These are phyloP conservation scores for Scaptodrosophila lebanonensis DNA, from an alignment of 1,140 invertebrate genomes.

Conservation along the genomic window DNA sequence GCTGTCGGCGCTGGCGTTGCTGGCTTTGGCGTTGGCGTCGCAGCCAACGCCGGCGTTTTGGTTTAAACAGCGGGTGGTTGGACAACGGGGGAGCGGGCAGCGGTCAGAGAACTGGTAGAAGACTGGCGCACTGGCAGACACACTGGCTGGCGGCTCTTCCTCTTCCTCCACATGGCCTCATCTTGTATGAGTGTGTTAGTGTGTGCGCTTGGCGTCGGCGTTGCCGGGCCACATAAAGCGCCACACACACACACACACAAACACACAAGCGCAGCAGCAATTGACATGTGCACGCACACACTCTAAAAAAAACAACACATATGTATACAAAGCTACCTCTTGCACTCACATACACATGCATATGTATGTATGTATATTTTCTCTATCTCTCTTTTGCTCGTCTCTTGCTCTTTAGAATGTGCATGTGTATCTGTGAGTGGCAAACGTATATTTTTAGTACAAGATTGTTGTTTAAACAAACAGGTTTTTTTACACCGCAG, in stretches of 20 bases:
- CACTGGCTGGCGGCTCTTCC: constrained; percentile 59
- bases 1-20: constrained; percentile 29
- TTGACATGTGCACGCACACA: constrained; percentile 7
- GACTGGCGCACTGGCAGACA: constrained; percentile 69
- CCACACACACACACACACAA: too few species aligned
- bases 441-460: constrained; percentile 69
- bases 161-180: constrained; percentile 7
- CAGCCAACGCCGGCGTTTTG: constrained; percentile 3
- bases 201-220: background rate
- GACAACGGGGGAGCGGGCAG: background rate
- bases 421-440: constrained; percentile 31
- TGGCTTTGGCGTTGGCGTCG: background rate
- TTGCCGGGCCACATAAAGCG: constrained; percentile 54
- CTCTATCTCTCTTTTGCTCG: constrained; percentile 39
- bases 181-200: too few species aligned
- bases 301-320: too few species aligned
- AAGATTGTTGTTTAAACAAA: constrained; percentile 74
- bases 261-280: constrained; percentile 14
- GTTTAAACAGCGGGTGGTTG: too few species aligned
- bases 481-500: constrained; percentile 72
- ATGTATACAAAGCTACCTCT: too few species aligned
- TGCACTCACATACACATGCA: background rate
- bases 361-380: constrained; percentile 29
- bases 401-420: constrained; percentile 23
- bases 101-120: constrained; percentile 23